A percentile compares a stretch with the other conserved stretches of the same genome.
Evolutionary conservation across 1,140 invertebrate genomes (phyloP).

Genomic region (Pteromalus puparum): DNA sequence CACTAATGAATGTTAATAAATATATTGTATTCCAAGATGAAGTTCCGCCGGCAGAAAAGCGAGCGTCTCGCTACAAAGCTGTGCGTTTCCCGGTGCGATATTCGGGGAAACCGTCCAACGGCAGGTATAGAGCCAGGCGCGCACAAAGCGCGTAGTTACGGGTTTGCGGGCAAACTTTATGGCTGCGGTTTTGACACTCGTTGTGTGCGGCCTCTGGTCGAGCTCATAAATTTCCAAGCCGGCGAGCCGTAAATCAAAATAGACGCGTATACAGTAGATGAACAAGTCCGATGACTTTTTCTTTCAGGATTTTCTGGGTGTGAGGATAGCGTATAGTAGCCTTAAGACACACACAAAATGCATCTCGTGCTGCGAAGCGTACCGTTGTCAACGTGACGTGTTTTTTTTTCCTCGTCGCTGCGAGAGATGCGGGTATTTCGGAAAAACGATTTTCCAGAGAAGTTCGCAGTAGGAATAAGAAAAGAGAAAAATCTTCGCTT

Average conservation of each 20-base stretch:
- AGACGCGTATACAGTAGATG: neutral
- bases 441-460: neutral
- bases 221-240: conserved; percentile 58
- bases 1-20: conserved; percentile 48
- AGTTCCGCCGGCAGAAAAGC: neutral
- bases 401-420: too few species aligned
- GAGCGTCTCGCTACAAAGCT: neutral
- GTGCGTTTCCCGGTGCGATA: conserved; percentile 4
- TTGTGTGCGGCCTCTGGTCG: conserved; percentile 25
- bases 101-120: conserved; percentile 3
- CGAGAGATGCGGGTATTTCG: too few species aligned
- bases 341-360: neutral
- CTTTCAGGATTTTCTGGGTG: neutral
- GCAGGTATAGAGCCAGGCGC: conserved; percentile 20
- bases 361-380: neutral
- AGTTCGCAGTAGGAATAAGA: neutral
- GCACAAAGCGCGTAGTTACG: conserved; percentile 45
- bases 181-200: conserved; percentile 63
- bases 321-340: neutral
- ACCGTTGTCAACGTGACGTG: too few species aligned
- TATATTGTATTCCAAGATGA: conserved; percentile 25
- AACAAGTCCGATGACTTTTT: conserved; percentile 25
- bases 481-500: too few species aligned
- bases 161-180: conserved; percentile 64
- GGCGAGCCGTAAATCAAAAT: conserved; percentile 47